Conservation (phyloP, 2,797 vertebrate genomes). For the Molossus molossus region DNA sequence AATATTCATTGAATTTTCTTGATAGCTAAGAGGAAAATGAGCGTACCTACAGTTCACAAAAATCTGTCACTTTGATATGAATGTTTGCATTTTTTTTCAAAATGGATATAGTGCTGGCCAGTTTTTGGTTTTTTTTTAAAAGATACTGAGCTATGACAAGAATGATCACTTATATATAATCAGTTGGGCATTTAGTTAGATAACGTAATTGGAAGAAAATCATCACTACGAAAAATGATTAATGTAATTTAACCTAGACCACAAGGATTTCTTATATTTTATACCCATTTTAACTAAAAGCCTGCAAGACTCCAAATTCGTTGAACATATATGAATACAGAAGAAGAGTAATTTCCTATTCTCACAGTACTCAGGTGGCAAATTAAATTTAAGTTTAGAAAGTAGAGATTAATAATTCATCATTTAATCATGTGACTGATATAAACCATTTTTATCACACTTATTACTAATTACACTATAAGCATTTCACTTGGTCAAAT, state of each 20-base stretch:
- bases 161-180: background rate
- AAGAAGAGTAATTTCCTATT: background rate
- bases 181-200: constrained; percentile 25
- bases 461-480: background rate
- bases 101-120: background rate
- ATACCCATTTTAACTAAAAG: constrained; percentile 43
- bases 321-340: background rate
- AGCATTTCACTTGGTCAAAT: background rate
- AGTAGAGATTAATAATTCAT: background rate
- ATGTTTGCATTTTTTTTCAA: constrained; percentile 17
- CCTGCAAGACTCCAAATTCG: background rate
- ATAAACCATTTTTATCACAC: background rate
- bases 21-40: constrained; percentile 58
- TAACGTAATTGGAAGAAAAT: background rate
- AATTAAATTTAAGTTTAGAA: constrained; percentile 39
- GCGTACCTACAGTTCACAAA: background rate
- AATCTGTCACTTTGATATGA: background rate
- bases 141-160: background rate
- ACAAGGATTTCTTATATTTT: constrained; percentile 7
- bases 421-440: constrained; percentile 32
- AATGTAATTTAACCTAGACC: constrained; percentile 5
- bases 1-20: constrained; percentile 46
- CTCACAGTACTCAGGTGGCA: background rate
- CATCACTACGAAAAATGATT: constrained; percentile 17
- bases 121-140: background rate